Percentiles rank a stretch among this genome's conserved stretches.
phyloP scores from a whole-genome alignment of 2,113 vertebrate genomes.

The Anthoscopus minutus region DNA sequence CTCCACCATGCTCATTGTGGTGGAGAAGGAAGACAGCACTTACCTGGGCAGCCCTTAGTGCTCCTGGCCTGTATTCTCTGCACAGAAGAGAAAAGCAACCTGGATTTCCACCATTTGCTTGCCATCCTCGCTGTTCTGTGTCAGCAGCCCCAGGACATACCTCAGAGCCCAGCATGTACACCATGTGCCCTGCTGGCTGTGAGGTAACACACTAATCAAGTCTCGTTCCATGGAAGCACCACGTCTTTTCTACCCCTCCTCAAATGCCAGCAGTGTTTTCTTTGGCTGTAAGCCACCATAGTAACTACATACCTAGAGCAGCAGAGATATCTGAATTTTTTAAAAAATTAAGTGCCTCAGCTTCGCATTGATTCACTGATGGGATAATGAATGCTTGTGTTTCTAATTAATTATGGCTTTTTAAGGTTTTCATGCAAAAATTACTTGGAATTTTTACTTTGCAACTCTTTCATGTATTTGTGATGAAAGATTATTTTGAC shows the following conservation, averaged over 20 bases:
- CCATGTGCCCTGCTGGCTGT: background rate
- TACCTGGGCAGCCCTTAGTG: background rate
- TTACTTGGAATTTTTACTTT: background rate
- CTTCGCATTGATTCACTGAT: background rate
- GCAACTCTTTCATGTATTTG: background rate
- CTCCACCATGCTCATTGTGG: background rate
- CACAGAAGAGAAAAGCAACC: background rate
- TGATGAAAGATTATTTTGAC: background rate
- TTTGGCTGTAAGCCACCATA: background rate
- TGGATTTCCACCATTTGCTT: background rate
- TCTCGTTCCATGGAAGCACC: background rate
- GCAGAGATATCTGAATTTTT: fast-evolving
- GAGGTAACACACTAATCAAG: background rate
- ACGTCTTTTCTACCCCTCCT: background rate
- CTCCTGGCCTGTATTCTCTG: background rate
- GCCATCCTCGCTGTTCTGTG: background rate
- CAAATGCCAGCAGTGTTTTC: background rate
- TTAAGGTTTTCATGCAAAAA: background rate
- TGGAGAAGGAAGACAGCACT: background rate
- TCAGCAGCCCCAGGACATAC: background rate
- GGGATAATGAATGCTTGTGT: background rate
- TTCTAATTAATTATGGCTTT: background rate
- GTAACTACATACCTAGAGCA: background rate
- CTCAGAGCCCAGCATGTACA: background rate
- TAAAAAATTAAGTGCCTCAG: background rate